phyloP scores from a whole-genome alignment of 2,888 invertebrate species.

The Helleia helle region DNA sequence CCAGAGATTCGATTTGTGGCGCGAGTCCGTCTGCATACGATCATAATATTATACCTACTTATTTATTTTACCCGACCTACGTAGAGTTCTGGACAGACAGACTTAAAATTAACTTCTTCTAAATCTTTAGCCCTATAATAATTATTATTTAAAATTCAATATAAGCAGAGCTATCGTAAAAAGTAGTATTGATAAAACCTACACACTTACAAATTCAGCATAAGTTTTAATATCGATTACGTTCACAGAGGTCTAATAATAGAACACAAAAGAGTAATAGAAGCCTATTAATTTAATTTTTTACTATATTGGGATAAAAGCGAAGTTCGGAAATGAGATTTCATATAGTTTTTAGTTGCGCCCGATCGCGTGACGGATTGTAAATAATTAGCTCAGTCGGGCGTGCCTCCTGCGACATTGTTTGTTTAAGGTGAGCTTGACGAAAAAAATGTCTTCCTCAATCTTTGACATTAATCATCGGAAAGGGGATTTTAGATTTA shows the following conservation, averaged over 20 bases:
- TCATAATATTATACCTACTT: too few relatives aligned
- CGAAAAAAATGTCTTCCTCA: constrained; percentile 50
- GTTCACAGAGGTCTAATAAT: background rate
- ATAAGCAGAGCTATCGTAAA: too few relatives aligned
- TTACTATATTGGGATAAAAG: constrained; percentile 47
- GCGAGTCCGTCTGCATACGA: too few relatives aligned
- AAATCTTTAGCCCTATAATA: too few relatives aligned
- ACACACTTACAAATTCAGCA: too few relatives aligned
- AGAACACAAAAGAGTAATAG: constrained; percentile 20
- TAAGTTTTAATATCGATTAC: background rate
- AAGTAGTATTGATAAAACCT: too few relatives aligned
- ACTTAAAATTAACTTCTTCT: too few relatives aligned
- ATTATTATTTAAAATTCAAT: too few relatives aligned
- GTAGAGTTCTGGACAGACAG: too few relatives aligned
- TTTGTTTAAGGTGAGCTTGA: constrained; percentile 43
- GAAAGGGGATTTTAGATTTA: background rate
- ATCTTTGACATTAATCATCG: constrained; percentile 2
- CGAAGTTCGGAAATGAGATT: constrained; percentile 67
- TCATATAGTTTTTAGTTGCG: constrained; percentile 61
- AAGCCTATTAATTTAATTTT: constrained; percentile 35
- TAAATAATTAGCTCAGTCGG: constrained; percentile 69
- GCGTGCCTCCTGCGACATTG: constrained; percentile 59
- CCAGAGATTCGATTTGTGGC: too few relatives aligned
- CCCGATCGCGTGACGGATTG: constrained; percentile 63
- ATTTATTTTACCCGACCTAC: too few relatives aligned